These are phyloP conservation scores for Apostichopus japonicus DNA, from an alignment of 35 echinoderm and acorn worm species.

Conservation along the genomic window DNA sequence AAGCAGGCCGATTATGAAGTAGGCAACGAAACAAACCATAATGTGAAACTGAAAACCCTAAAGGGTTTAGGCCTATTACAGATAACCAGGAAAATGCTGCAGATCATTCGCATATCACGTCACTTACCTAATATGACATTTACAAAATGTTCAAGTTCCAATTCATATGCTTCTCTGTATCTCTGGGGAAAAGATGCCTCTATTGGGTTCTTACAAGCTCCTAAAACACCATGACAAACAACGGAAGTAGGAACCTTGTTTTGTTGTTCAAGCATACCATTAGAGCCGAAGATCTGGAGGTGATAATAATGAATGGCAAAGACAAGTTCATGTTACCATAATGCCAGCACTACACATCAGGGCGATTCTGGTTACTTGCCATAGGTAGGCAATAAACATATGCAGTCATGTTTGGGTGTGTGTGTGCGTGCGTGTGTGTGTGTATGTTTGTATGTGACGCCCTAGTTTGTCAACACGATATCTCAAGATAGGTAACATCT, in stretches of 20 bases:
- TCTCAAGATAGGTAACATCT: too few relatives aligned
- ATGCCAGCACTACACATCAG: too few relatives aligned
- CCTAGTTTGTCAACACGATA: too few relatives aligned
- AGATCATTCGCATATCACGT: not conserved
- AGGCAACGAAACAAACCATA: not conserved
- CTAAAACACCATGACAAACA: conserved; percentile 46
- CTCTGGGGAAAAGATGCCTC: conserved; percentile 71
- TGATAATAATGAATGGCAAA: not conserved
- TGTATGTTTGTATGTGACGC: too few relatives aligned
- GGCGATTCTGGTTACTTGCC: too few relatives aligned
- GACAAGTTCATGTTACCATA: too few relatives aligned
- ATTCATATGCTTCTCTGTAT: conserved; percentile 70
- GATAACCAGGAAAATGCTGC: not conserved
- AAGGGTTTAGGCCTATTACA: not conserved
- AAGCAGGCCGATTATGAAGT: not conserved
- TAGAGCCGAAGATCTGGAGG: conserved; percentile 68
- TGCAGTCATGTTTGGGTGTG: too few relatives aligned
- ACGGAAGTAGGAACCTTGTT: conserved; percentile 56
- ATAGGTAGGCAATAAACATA: too few relatives aligned
- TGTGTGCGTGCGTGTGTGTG: too few relatives aligned
- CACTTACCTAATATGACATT: conserved; percentile 73
- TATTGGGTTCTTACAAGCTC: conserved; percentile 47
- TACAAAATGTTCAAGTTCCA: conserved; percentile 80
- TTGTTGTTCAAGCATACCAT: conserved; percentile 81
- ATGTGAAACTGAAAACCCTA: not conserved